These are phyloP conservation scores for Araneus ventricosus DNA, from an alignment of 1,140 invertebrate genomes.

Conservation along the genomic window DNA sequence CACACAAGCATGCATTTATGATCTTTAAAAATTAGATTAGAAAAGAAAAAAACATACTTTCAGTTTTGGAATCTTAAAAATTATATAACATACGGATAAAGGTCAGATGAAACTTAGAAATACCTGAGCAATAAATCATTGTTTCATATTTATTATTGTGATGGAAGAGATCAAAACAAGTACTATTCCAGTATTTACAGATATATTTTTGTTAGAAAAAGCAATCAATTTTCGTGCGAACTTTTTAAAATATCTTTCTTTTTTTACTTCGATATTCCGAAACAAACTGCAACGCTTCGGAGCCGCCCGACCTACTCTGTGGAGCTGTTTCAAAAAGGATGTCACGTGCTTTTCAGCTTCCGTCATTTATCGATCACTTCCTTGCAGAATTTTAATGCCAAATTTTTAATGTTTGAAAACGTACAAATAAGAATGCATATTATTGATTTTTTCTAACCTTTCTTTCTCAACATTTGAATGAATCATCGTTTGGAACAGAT, in stretches of 20 bases:
- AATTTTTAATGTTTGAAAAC: neutral
- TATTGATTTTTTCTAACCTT: neutral
- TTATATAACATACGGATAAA: slow-evolving; percentile 29
- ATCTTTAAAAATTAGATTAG: too few relatives aligned
- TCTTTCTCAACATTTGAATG: too few relatives aligned
- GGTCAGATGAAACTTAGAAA: slow-evolving; percentile 10
- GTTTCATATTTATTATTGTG: slow-evolving; percentile 29
- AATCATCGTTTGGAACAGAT: too few relatives aligned
- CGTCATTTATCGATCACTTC: neutral
- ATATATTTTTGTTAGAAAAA: neutral
- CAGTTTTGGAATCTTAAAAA: neutral
- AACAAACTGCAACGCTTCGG: neutral
- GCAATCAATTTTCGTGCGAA: neutral
- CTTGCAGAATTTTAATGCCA: neutral
- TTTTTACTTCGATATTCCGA: neutral
- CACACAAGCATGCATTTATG: too few relatives aligned
- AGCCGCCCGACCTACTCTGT: neutral
- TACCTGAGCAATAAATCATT: slow-evolving; percentile 43
- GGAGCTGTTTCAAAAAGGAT: neutral
- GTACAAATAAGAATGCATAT: neutral
- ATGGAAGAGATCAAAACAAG: neutral
- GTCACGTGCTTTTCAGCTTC: slow-evolving; percentile 19
- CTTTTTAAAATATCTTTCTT: neutral
- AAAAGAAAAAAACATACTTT: too few relatives aligned
- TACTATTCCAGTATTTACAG: too few relatives aligned